These are phyloP conservation scores for Agapornis canus DNA, from an alignment of 2,797 vertebrate species.

Conservation along the genomic window DNA sequence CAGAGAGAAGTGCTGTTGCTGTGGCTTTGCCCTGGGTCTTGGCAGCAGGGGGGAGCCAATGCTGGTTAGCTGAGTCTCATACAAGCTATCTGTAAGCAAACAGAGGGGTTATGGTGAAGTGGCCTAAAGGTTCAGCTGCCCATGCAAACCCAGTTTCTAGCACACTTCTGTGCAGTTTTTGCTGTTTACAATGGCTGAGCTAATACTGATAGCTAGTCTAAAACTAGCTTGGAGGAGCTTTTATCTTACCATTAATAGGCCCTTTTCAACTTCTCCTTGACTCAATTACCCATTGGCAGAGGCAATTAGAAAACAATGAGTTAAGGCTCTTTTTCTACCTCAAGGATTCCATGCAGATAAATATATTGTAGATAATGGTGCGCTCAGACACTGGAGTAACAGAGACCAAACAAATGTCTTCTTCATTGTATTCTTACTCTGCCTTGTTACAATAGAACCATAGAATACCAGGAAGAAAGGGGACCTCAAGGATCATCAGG, in stretches of 20 bases:
- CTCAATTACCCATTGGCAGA: background rate
- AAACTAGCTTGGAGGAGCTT: background rate
- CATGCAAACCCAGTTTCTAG: background rate
- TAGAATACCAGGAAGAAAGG: background rate
- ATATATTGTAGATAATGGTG: background rate
- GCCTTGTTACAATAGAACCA: background rate
- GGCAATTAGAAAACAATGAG: background rate
- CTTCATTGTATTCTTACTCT: background rate
- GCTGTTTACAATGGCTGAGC: background rate
- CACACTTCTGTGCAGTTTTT: background rate
- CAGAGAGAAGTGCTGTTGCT: background rate
- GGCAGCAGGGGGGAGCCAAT: background rate
- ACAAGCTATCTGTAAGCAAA: fast-evolving
- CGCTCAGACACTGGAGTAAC: background rate
- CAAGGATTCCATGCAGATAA: background rate
- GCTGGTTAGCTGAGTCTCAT: no score
- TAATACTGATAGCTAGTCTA: background rate
- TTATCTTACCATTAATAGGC: background rate
- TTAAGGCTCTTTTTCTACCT: background rate
- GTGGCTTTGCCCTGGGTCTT: background rate
- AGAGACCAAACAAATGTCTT: background rate
- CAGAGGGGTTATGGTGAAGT: background rate
- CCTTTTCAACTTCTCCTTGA: background rate
- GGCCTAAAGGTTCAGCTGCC: background rate
- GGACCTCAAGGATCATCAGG: background rate